Evolutionary conservation across 2,888 invertebrate species (phyloP), one percentile per base, ranked within the genome.

Genomic region (Agrotis clavis): DNA sequence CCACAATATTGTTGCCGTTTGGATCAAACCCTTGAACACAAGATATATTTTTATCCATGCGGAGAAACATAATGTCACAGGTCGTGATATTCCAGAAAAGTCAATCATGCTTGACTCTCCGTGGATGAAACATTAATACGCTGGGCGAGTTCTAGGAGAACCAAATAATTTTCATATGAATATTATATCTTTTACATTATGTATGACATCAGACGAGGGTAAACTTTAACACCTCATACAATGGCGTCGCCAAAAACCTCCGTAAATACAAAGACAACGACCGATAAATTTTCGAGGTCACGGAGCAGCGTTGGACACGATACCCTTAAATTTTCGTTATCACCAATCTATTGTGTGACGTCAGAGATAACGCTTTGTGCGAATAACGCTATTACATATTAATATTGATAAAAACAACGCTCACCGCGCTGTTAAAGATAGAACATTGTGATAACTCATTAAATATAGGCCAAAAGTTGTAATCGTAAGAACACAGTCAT

Each of bases 271-370:
- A 85, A 88, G 92, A 90, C 94, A 92, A 93, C 90, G 94, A 92
- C 94, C 94, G 94, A 94, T 94, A 92, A 90, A 86, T 87, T 84
- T 90, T 92, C 89, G 92, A 94, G 92, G 92, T 91, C 90, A 87
- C 86, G 80, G 60, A 73, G 64, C 77, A 67, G 82, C 82, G 77
- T 71, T 82, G 84, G 85, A 88, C 89, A 90, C 86, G 87, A 89
- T 90, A 90, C 90, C 88, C 89, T 86, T 86, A 87, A 87, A 87
- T 87, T 90, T 86, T 88, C 84, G 80, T 90, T 93, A 93, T 93
- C 92, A 83, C 77, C 78, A 87, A 89, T 88, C 83, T 87, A 87
- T 86, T 87, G 85, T 86, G 82, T 91, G 90, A 93, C 92, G 92
- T 89, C 71, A 78, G 57, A 78, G 84, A 87, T 83, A 90, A 89